phyloP scores from a whole-genome alignment of 1,140 invertebrate genomes.

The Brachionus calyciflorus region DNA sequence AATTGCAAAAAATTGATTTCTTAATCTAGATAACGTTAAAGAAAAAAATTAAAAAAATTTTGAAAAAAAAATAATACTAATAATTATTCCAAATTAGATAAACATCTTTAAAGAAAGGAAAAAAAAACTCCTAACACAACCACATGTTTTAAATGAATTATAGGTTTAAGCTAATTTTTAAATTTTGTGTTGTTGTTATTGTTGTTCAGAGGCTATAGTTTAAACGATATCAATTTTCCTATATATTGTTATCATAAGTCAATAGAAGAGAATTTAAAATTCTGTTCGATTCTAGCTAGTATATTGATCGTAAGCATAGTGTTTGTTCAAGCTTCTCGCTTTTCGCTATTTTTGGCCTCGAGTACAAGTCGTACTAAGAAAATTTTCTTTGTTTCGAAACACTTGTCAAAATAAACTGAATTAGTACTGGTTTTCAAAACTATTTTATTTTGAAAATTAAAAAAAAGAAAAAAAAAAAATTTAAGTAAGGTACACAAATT shows the following conservation, averaged over 20 bases:
- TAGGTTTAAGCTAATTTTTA: too few species aligned
- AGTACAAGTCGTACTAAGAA: not conserved
- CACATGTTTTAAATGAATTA: too few species aligned
- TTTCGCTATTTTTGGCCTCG: too few species aligned
- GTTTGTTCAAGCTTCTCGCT: conserved; percentile 32
- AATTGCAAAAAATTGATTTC: too few species aligned
- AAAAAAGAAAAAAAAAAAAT: too few species aligned
- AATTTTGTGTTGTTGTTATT: too few species aligned
- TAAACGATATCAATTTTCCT: not conserved
- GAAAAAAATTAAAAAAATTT: not conserved
- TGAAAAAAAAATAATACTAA: not conserved
- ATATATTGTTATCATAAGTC: conserved; percentile 11
- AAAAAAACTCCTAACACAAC: too few species aligned
- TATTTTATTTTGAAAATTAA: too few species aligned
- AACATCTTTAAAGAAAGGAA: conserved; percentile 9
- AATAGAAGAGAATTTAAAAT: conserved; percentile 9
- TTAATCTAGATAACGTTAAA: not conserved
- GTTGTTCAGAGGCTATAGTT: not conserved
- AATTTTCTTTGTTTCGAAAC: not conserved
- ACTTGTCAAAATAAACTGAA: conserved; percentile 38
- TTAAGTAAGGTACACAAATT: not conserved
- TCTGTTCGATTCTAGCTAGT: not conserved
- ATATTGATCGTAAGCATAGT: too few species aligned
- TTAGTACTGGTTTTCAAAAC: conserved; percentile 35
- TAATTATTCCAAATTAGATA: conserved; percentile 24